A percentile compares a stretch with the other conserved stretches of the same genome.
Evolutionary conservation across 2,888 invertebrate genomes (phyloP).

Genomic region (Cheiracanthium punctorium): DNA sequence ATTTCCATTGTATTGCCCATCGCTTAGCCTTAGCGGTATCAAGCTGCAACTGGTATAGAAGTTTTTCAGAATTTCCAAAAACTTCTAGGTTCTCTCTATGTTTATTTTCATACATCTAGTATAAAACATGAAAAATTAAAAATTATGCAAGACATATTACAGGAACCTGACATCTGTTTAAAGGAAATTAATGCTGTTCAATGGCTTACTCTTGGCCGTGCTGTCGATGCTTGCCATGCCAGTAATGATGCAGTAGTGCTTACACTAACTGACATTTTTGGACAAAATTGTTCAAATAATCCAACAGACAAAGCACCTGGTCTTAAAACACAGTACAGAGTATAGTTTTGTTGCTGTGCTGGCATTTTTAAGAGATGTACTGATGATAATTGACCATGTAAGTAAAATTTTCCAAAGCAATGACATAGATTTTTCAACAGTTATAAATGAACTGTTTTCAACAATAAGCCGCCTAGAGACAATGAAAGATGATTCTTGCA

Average conservation of each 20-base stretch:
- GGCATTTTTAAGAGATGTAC: slow-evolving; percentile 2
- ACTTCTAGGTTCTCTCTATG: not conserved
- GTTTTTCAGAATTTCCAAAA: not conserved
- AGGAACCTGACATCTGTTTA: not conserved
- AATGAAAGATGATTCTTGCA: too few species aligned
- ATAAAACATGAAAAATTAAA: not conserved
- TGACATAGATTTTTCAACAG: slow-evolving; percentile 5
- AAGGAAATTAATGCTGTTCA: not conserved
- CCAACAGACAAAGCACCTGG: not conserved
- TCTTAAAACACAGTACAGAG: not conserved
- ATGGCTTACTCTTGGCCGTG: not conserved
- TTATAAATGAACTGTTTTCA: too few species aligned
- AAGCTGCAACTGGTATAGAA: not conserved
- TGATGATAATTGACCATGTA: not conserved
- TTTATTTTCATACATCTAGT: slow-evolving; percentile 14
- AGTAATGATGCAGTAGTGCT: slow-evolving; percentile 8
- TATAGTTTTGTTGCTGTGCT: not conserved
- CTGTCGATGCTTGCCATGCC: slow-evolving; percentile 10
- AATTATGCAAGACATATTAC: slow-evolving; percentile 1
- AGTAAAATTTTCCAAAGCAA: slow-evolving; percentile 7
- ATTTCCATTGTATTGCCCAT: slow-evolving; percentile 21
- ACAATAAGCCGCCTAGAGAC: too few species aligned
- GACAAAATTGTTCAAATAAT: not conserved
- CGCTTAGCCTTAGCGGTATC: slow-evolving; percentile 1
- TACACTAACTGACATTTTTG: not conserved